Evolutionary conservation across 2,113 vertebrate genomes (phyloP).

Genomic region (Anhinga anhinga): DNA sequence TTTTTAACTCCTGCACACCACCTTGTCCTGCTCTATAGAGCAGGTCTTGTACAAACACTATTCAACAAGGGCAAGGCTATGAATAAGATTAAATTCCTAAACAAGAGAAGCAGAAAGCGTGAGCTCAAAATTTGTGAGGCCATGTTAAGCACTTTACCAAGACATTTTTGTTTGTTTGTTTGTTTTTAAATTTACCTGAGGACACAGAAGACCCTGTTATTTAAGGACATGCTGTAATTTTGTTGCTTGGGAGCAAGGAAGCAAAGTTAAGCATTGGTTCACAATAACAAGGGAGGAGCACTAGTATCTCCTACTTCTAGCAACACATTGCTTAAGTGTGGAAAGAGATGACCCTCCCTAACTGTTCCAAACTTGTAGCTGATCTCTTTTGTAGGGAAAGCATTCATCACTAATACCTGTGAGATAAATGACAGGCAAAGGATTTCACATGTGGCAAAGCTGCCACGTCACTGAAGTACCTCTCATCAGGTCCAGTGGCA

Average conservation of each 20-base stretch:
- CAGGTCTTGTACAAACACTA: not conserved
- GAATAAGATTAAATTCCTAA: not conserved
- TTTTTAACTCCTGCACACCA: not conserved
- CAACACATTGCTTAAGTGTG: not conserved
- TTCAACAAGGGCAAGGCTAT: not conserved
- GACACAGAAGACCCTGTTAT: not conserved
- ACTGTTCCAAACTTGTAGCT: not conserved
- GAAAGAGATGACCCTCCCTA: not conserved
- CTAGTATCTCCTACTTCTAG: not conserved
- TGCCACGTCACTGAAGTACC: not conserved
- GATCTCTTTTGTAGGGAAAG: not conserved
- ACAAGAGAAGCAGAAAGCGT: not conserved
- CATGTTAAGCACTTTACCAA: not conserved
- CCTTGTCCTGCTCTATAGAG: not conserved
- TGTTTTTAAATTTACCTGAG: not conserved
- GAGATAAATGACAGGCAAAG: not conserved
- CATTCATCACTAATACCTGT: not conserved
- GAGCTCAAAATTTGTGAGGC: not conserved
- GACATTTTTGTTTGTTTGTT: not conserved
- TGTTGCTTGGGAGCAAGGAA: not conserved
- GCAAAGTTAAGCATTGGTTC: not conserved
- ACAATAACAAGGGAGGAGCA: not conserved
- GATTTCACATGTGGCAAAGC: not conserved
- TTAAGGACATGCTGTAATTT: not conserved
- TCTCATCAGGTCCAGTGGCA: not conserved